Evolutionary conservation across 92 coral and sea anemone genomes (phyloP).

Genomic region (Siderastrea radians): DNA sequence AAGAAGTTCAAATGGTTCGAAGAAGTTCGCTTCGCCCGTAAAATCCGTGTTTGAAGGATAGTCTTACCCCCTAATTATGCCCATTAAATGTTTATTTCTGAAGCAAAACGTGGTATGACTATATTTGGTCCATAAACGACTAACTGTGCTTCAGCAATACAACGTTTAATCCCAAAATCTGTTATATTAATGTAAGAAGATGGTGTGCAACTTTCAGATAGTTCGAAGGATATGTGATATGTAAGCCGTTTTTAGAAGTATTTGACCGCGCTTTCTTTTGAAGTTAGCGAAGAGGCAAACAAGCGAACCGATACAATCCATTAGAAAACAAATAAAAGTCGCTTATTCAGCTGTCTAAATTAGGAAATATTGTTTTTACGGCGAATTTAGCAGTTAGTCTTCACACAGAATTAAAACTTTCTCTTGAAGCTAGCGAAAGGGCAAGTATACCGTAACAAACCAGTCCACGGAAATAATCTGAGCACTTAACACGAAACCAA

Average conservation of each 20-base stretch:
- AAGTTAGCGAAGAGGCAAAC: background rate
- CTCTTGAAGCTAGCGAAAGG: background rate
- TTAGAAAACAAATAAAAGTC: slow-evolving; percentile 1
- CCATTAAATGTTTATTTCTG: too few species aligned
- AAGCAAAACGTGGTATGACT: too few species aligned
- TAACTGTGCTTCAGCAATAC: background rate
- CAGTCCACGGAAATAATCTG: too few species aligned
- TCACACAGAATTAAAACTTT: background rate
- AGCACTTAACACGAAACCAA: too few species aligned
- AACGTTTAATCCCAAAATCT: background rate
- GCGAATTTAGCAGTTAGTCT: background rate
- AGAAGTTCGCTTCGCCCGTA: too few species aligned
- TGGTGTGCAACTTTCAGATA: background rate
- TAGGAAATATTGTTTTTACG: background rate
- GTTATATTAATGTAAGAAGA: background rate
- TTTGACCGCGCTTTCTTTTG: background rate
- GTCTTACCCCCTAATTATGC: background rate
- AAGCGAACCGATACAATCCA: background rate
- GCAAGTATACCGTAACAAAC: too few species aligned
- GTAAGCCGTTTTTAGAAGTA: background rate
- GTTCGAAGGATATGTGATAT: background rate
- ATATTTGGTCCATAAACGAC: too few species aligned
- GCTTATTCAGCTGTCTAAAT: background rate
- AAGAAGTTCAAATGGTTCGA: too few species aligned
- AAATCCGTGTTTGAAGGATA: too few species aligned